phyloP scores from a whole-genome alignment of 2,888 invertebrate species.

The Lasioglossum zephyrum region DNA sequence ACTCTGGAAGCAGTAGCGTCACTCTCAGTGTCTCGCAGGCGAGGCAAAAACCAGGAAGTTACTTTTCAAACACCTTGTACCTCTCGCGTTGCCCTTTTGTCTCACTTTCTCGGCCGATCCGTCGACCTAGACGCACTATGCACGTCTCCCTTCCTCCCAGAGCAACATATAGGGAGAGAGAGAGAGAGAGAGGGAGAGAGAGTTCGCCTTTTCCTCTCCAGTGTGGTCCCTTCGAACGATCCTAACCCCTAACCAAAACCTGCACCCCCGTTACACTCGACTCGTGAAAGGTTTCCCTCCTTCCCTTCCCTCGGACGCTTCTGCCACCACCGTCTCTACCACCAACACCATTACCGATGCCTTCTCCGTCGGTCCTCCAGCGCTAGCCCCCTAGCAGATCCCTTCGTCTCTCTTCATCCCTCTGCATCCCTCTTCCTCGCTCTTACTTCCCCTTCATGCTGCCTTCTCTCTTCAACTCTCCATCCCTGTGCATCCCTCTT shows the following conservation, averaged over 20 bases:
- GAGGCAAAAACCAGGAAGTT: slow-evolving; percentile 56
- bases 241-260: slow-evolving; percentile 73
- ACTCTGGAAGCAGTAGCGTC: neutral
- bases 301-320: slow-evolving; percentile 31
- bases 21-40: neutral
- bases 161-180: too few species aligned
- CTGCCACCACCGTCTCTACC: neutral
- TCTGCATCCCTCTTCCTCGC: neutral
- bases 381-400: neutral
- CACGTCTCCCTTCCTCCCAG: slow-evolving; percentile 45
- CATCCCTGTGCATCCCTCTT: too few species aligned
- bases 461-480: neutral
- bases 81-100: slow-evolving; percentile 50
- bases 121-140: slow-evolving; percentile 43
- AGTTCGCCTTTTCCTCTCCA: slow-evolving; percentile 37
- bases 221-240: slow-evolving; percentile 59
- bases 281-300: slow-evolving; percentile 68
- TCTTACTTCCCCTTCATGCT: too few species aligned
- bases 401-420: neutral
- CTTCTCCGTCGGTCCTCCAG: slow-evolving; percentile 4
- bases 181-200: too few species aligned
- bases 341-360: slow-evolving; percentile 3
- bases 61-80: slow-evolving; percentile 63
- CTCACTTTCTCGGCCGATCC: slow-evolving; percentile 57
- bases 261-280: slow-evolving; percentile 67